These are phyloP conservation scores for Sparus aurata DNA, from an alignment of 2,797 vertebrate genomes.

Conservation along the genomic window DNA sequence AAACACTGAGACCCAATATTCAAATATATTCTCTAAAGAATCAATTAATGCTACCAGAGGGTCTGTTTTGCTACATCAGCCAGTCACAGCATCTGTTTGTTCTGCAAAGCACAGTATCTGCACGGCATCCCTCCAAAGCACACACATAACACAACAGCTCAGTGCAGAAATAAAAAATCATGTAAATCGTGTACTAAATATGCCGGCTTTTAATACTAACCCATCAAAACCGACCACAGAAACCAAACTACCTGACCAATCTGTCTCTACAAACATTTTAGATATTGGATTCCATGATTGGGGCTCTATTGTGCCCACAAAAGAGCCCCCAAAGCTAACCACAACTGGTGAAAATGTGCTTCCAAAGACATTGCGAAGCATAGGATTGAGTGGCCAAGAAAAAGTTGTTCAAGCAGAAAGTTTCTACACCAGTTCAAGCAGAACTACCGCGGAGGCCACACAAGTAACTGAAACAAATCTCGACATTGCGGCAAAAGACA, in stretches of 20 bases:
- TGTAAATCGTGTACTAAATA: constrained; percentile 32
- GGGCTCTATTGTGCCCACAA: neutral
- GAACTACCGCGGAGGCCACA: neutral
- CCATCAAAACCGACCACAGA: constrained; percentile 30
- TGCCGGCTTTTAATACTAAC: constrained; percentile 4
- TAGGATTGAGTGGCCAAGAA: constrained; percentile 15
- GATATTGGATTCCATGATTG: constrained; percentile 10
- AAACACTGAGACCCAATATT: constrained; percentile 9
- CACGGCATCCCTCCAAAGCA: constrained; percentile 18
- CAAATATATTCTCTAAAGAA: constrained; percentile 30
- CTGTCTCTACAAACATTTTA: constrained; percentile 21
- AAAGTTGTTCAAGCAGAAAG: constrained; percentile 24
- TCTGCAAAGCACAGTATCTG: constrained; percentile 39
- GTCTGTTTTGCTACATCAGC: constrained; percentile 49
- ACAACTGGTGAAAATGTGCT: constrained; percentile 14
- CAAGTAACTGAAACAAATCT: constrained; percentile 6
- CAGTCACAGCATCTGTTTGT: constrained; percentile 58
- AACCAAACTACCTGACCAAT: constrained; percentile 5
- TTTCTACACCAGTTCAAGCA: constrained; percentile 32
- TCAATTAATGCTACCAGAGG: neutral
- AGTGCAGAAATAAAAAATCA: constrained; percentile 14
- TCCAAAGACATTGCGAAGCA: constrained; percentile 1
- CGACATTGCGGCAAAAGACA: constrained; percentile 28
- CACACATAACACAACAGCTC: constrained; percentile 26
- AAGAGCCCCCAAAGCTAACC: constrained; percentile 13